Base-by-base conservation (phyloP, 2,797 vertebrate genomes). In the Remorina albescens region DNA sequence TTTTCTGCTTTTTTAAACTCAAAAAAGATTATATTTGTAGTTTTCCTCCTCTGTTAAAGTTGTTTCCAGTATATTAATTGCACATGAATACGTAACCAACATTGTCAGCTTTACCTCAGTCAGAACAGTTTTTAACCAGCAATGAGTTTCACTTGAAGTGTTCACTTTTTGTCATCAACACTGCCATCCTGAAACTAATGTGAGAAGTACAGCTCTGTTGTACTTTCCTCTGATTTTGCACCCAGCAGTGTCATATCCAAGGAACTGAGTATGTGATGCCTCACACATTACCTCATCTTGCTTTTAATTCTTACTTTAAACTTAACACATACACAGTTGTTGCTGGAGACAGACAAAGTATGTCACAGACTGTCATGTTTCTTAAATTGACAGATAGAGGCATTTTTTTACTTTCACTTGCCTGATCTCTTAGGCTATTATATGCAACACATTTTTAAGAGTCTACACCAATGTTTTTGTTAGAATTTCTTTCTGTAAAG, bases 401-500 rank as follows among this genome's bases (percentile, higher is more conserved):
- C 2, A 71, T 79, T 77, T 70, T 75, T 80, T 44, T 74, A 39
- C 61, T 69, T 42, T 86, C 68, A 53, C 56, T 46, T 72, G 64
- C 67, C 69, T 64, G 50, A 67, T 79, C 64, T 83, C 71, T 64
- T 58, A 61, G 64, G 74, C 77, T 85, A 79, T 88, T 91, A 83
- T 81, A 60, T 57, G 68, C 51, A 53, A 70, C 61, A 63, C 34
- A 26, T 66, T 58, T 66, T 75, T 61, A 51, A 6, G 39, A 65
- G 65, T 59, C 50, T 76, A 58, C 65, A 71, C 50, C 44, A 67
- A 41, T 44, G 60, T 73, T 16, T 44, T 82, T 54, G 63, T 75
- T 67, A 68, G 36, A 30, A 30, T 67, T 4, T 6, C 12, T 67
- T 66, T 69, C 42, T 61, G 70, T 68, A 44, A 8, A 16, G 23